Evolutionary conservation across 2,888 invertebrate genomes (phyloP), one percentile per base, ranked within the genome.

Genomic region (Aporophyla nigra): DNA sequence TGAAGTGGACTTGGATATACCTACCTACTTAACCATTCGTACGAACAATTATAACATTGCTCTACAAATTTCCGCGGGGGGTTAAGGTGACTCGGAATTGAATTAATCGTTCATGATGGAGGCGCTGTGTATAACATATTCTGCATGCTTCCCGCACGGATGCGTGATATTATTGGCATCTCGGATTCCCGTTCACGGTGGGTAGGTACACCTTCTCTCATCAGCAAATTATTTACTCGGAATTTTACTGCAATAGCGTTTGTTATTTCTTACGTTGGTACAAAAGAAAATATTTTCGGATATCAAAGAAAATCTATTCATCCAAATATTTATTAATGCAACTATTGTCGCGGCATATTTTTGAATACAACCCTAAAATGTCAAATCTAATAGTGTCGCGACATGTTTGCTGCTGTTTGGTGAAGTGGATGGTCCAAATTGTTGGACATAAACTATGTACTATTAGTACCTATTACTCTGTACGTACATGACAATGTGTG

Each of bases 71-170:
- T 71, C 12, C 21, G 5, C n/a, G 12, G 62, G n/a, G 24, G 21
- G 5, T 46, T 27, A 40, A 12, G 12, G 43, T 65, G 59, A 59
- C 24, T 53, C 21, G 27, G 24, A 1, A 62, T 40, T 54, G 40
- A 66, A 80, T 54, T 59, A 75, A 59, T 59, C 21, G 65, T 56
- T 16, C 21, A 65, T 69, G 49, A 68, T 67, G 63, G 24, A 53
- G 58, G 40, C 40, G 40, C 40, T 40, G 40, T 58, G 43, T 43
- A 49, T 61, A 59, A 66, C 65, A 69, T 59, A 68, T 59, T 75
- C 51, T 56, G 65, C 43, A 24, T 51, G 65, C 19, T 70, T 61
- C 43, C 54, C 27, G 24, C 33, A 46, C 27, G 59, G 54, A 69
- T 33, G 59, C 43, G 24, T 16, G 43, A 14, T 40, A 58, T 74